A percentile compares a stretch with the other conserved stretches of the same genome.
Evolutionary conservation across 1,140 invertebrate genomes (phyloP).

Genomic region (Eupristina koningsbergeri): DNA sequence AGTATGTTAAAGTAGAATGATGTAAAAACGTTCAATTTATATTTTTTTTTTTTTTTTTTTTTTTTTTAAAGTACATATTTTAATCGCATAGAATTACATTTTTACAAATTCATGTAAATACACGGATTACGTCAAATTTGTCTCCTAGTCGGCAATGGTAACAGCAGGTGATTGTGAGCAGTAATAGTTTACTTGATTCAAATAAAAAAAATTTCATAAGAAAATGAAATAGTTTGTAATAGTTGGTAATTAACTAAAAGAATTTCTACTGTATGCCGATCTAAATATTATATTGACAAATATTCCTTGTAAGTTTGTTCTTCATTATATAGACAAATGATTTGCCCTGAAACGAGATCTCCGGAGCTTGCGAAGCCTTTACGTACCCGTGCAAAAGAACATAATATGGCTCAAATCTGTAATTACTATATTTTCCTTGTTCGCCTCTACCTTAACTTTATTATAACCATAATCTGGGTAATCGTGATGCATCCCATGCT

Average conservation of each 20-base stretch:
- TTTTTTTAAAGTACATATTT: too few species aligned
- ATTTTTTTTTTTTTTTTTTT: too few species aligned
- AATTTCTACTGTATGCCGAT: neutral
- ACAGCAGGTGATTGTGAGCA: neutral
- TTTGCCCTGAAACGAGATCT: neutral
- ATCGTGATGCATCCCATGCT: neutral
- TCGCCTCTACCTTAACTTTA: slow-evolving; percentile 7
- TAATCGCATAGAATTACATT: too few species aligned
- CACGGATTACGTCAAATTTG: too few species aligned
- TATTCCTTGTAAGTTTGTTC: neutral
- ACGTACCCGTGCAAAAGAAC: neutral
- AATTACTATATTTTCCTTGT: slow-evolving; percentile 31
- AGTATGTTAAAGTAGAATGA: too few species aligned
- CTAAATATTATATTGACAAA: neutral
- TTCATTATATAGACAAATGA: slow-evolving; percentile 11
- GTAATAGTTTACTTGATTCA: neutral
- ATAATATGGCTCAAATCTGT: slow-evolving; percentile 10
- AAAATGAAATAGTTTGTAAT: neutral
- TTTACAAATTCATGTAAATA: too few species aligned
- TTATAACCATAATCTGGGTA: slow-evolving; percentile 11
- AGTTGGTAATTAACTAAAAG: neutral
- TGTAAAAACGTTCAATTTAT: too few species aligned
- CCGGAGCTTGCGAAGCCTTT: neutral
- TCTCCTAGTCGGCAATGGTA: too few species aligned
- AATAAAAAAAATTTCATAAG: neutral